Percentiles rank a stretch among this genome's conserved stretches.
These are phyloP conservation scores for Camarhynchus parvulus DNA, from an alignment of 2,113 vertebrate species.

Conservation along the genomic window DNA sequence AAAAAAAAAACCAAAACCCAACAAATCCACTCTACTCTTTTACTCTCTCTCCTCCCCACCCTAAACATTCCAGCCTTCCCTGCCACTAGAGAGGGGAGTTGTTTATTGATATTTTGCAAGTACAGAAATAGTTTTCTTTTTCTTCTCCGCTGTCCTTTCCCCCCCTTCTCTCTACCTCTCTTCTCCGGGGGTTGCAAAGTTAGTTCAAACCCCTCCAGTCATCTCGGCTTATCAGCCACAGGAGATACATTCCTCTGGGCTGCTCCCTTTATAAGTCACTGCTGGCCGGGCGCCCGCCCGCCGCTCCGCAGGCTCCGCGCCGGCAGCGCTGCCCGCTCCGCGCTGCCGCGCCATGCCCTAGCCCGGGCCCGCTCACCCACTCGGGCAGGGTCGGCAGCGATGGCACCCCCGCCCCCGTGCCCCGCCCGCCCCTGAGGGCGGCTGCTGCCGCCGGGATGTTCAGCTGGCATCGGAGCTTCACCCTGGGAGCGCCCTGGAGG, in stretches of 20 bases:
- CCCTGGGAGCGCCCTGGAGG: conserved; percentile 77
- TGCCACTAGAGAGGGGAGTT: conserved; percentile 1
- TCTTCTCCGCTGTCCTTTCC: neutral
- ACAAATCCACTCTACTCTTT: neutral
- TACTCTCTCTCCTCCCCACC: neutral
- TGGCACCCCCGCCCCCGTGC: neutral
- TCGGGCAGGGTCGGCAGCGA: neutral
- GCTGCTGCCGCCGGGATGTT: conserved; percentile 63
- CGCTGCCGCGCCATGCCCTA: neutral
- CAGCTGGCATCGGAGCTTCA: conserved; percentile 81
- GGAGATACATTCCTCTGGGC: conserved; percentile 75
- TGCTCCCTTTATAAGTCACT: conserved; percentile 71
- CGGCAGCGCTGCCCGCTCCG: neutral
- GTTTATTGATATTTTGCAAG: conserved; percentile 63
- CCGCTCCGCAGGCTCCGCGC: conserved; percentile 2
- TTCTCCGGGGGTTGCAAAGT: conserved; percentile 34
- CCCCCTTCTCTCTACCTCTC: neutral
- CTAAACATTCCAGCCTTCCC: conserved; percentile 35
- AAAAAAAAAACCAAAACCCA: neutral
- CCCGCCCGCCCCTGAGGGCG: neutral
- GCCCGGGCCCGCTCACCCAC: neutral
- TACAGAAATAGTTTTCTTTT: conserved; percentile 32
- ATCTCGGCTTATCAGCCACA: conserved; percentile 62
- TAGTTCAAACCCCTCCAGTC: conserved; percentile 58
- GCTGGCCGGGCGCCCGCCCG: conserved; percentile 54